Base-by-base conservation (phyloP, 2,113 vertebrate species). In the Cacatua alba region DNA sequence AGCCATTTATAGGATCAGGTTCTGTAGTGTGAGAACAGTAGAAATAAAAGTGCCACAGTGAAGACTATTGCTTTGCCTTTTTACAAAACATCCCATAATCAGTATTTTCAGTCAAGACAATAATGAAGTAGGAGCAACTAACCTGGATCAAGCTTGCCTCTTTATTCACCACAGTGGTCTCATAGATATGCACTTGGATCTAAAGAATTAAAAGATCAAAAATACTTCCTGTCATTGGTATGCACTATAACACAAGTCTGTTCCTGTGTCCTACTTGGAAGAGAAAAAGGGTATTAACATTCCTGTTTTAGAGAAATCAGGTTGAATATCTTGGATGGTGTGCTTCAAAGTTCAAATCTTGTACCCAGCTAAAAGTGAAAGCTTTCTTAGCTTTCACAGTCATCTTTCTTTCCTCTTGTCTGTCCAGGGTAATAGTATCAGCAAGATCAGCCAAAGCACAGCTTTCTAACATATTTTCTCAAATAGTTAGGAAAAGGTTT, bases 141-240 rank as follows among this genome's bases (percentile, higher is more conserved):
- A 99, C 99, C 98, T 99, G 98, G 43, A 95, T 85, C 68, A 99
- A 93, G 37, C 85, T 93, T 10, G 97, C 92, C 39, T 99, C 99
- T 96, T 99, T 99, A 63, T 97, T 98, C 63, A 86, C 82, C 75
- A 98, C 24, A 11, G 96, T 87, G 2, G 37, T 94, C 84, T 99
- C 99, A 76, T 97, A 98, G 3, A 98, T 84, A n/a, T 98, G 96
- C 57, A 97, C 92, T 81, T 99, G 98, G 48, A 98, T 88, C 99
- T 99, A 95, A 98, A 89, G 62, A 52, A 80, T 37, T 17, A 90
- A 35, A 28, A 88, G n/a, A 80, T 21, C 7, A 69, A 44, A 31
- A 76, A 29, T 16, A 26, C n/a, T 39, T 31, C 48, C 26, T 72
- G 10, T 10, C 48, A 82, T 48, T 33, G 55, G 29, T 5, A 41